These are phyloP conservation scores for Blomia tropicalis DNA, from an alignment of 2,888 invertebrate species.

Conservation along the genomic window DNA sequence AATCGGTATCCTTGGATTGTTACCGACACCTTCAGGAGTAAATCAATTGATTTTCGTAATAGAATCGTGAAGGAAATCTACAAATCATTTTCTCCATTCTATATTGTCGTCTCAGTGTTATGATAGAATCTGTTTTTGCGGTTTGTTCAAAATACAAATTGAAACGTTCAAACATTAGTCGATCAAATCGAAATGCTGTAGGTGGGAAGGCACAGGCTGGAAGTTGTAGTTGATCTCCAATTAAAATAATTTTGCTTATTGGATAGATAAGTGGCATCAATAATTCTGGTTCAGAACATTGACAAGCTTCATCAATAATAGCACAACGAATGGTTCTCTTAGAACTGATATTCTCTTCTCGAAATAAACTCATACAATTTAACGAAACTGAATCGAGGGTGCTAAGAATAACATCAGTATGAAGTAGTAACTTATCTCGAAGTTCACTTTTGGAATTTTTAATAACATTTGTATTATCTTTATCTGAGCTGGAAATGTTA, in stretches of 20 bases:
- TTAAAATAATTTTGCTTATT: conserved; percentile 55
- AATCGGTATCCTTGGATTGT: conserved; percentile 36
- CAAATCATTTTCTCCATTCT: conserved; percentile 70
- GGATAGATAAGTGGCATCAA: conserved; percentile 60
- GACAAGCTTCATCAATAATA: conserved; percentile 72
- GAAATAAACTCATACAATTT: conserved; percentile 23
- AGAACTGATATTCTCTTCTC: conserved; percentile 18
- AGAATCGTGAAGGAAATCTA: conserved; percentile 56
- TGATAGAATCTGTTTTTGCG: conserved; percentile 30
- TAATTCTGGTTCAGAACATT: conserved; percentile 65
- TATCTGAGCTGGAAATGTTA: conserved; percentile 25
- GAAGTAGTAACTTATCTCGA: conserved; percentile 28
- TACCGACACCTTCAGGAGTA: conserved; percentile 28
- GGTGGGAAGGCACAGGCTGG: conserved; percentile 61
- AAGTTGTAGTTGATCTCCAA: conserved; percentile 72
- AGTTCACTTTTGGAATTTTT: conserved; percentile 4
- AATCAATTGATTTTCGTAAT: conserved; percentile 47
- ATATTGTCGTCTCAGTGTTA: conserved; percentile 47
- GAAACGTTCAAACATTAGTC: conserved; percentile 29
- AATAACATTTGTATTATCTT: conserved; percentile 19
- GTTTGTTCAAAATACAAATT: conserved; percentile 43
- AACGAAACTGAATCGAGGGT: conserved; percentile 46
- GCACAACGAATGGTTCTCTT: conserved; percentile 40
- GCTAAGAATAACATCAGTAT: conserved; percentile 53
- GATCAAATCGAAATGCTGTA: conserved; percentile 37